Conservation (phyloP, 2,888 invertebrate genomes). For the Leistus spinibarbis region DNA sequence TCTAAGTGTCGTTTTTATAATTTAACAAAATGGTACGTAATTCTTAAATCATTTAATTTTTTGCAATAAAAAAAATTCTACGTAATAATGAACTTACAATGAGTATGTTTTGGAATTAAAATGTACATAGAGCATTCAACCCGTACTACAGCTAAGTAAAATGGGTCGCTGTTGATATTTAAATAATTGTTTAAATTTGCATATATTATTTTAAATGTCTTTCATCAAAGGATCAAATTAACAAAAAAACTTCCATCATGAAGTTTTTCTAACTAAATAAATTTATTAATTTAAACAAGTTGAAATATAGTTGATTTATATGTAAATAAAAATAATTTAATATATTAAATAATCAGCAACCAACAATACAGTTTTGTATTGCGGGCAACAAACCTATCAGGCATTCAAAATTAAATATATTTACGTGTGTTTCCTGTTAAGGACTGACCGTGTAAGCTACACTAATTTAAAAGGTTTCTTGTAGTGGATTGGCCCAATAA, state of each 20-base stretch:
- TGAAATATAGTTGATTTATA: too few species aligned
- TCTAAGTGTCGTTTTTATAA: too few species aligned
- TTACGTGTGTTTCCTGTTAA: too few species aligned
- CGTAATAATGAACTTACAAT: background rate
- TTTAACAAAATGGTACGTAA: background rate
- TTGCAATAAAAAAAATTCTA: background rate
- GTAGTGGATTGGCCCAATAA: background rate
- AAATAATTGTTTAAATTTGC: background rate
- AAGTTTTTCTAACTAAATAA: too few species aligned
- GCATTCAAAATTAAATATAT: background rate
- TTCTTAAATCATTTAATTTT: too few species aligned
- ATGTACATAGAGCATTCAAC: background rate
- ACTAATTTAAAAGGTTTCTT: background rate
- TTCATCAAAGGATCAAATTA: background rate
- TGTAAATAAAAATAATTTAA: too few species aligned
- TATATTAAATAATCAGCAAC: background rate
- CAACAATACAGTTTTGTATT: background rate
- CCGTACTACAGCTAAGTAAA: background rate
- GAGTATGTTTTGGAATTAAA: background rate
- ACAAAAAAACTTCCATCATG: too few species aligned
- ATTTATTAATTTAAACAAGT: too few species aligned
- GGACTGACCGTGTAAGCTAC: too few species aligned
- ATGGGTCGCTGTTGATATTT: background rate
- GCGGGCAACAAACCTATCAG: background rate
- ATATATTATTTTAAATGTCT: background rate